A percentile compares a stretch with the other conserved stretches of the same genome.
These are phyloP conservation scores for Petrolisthes manimaculis DNA, from an alignment of 2,888 invertebrate species.

Conservation along the genomic window DNA sequence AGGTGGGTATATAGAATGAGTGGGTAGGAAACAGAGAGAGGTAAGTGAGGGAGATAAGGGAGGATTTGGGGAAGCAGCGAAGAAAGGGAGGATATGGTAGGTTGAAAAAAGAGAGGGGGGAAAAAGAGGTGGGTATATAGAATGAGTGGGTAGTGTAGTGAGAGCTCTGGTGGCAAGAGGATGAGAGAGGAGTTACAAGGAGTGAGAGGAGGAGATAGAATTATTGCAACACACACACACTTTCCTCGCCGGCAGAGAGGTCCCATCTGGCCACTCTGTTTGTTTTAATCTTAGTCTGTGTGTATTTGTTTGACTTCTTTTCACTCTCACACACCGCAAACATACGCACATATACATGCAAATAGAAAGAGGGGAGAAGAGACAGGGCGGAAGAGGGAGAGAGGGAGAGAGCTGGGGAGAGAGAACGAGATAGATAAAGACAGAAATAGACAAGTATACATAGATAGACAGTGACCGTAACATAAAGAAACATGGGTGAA, in stretches of 20 bases:
- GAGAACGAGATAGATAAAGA: neutral
- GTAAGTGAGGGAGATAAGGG: neutral
- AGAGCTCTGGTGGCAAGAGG: too few relatives aligned
- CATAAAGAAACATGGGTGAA: neutral
- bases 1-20: neutral
- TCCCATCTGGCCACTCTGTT: too few relatives aligned
- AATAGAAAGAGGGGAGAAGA: neutral
- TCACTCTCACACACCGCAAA: too few relatives aligned
- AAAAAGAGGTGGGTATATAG: neutral
- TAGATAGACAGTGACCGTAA: neutral
- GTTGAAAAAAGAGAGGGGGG: neutral
- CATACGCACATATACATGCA: neutral
- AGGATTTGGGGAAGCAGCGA: neutral
- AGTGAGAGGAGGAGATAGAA: too few relatives aligned
- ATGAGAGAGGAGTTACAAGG: too few relatives aligned
- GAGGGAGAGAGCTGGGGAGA: neutral
- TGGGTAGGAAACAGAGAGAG: neutral
- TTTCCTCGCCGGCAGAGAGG: too few relatives aligned
- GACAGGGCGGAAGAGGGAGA: neutral
- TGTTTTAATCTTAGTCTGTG: too few relatives aligned
- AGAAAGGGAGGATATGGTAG: neutral
- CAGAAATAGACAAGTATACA: neutral
- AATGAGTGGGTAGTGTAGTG: too few relatives aligned
- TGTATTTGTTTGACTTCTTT: too few relatives aligned
- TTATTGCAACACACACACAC: too few relatives aligned